phyloP scores from a whole-genome alignment of 1,140 invertebrate species.

The Drosophila lacteicornis region DNA sequence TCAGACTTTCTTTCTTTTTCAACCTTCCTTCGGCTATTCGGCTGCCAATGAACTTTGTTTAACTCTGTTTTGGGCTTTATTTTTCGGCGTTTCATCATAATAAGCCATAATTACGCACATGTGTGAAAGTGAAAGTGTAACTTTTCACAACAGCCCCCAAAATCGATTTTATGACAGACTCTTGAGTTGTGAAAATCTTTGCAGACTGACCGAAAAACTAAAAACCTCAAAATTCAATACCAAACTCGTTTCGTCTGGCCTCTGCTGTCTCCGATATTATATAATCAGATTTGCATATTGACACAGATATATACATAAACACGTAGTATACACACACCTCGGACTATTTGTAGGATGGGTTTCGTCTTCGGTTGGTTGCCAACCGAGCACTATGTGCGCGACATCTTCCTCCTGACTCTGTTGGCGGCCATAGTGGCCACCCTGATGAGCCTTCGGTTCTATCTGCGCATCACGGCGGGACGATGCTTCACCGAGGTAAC shows the following conservation, averaged over 20 bases:
- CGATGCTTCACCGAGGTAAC: conserved; percentile 83
- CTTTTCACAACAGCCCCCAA: conserved; percentile 41
- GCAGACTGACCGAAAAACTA: conserved; percentile 31
- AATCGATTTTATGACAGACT: conserved; percentile 46
- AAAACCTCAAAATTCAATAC: conserved; percentile 24
- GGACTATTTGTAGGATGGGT: conserved; percentile 77
- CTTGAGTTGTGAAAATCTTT: conserved; percentile 31
- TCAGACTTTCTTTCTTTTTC: conserved; percentile 66
- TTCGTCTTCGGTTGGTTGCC: conserved; percentile 76
- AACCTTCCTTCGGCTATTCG: conserved; percentile 31
- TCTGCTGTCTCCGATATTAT: conserved; percentile 46
- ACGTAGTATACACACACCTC: conserved; percentile 45
- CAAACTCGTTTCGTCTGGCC: conserved; percentile 64
- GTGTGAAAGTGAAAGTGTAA: conserved; percentile 71
- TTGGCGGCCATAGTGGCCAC: conserved; percentile 71
- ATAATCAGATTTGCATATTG: conserved; percentile 72
- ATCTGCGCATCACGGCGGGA: conserved; percentile 81
- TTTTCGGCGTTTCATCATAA: conserved; percentile 61
- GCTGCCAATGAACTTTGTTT: conserved; percentile 70
- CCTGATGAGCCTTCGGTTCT: conserved; percentile 80
- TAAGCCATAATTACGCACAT: conserved; percentile 59
- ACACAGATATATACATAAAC: conserved; percentile 37
- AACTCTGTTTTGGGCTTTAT: conserved; percentile 56
- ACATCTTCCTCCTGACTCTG: conserved; percentile 70
- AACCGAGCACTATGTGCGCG: conserved; percentile 75